phyloP scores from a whole-genome alignment of 2,113 vertebrate species.

The Tiliqua scincoides region DNA sequence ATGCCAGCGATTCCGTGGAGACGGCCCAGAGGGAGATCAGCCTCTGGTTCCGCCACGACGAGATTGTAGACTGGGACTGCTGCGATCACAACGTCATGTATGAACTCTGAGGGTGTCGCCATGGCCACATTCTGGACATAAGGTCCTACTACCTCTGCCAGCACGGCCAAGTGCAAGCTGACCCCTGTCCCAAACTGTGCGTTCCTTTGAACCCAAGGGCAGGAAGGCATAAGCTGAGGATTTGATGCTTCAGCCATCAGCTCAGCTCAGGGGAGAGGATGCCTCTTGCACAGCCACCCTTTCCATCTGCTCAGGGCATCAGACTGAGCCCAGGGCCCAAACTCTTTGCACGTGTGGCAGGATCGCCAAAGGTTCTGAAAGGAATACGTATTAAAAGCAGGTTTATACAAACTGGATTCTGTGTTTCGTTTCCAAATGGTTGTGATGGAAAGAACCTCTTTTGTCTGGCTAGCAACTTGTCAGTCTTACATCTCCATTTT shows the following conservation, averaged over 20 bases:
- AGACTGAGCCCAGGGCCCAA: constrained; percentile 10
- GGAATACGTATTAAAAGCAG: constrained; percentile 46
- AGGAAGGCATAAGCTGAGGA: too few species aligned
- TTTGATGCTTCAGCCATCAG: background rate
- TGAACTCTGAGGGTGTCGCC: constrained; percentile 68
- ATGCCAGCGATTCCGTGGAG: constrained; percentile 91
- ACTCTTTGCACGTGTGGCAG: background rate
- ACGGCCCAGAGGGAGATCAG: constrained; percentile 88
- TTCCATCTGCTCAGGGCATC: constrained; percentile 1
- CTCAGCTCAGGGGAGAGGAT: background rate
- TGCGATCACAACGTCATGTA: constrained; percentile 72
- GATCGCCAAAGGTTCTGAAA: background rate
- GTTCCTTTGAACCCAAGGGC: background rate
- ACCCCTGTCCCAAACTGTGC: background rate
- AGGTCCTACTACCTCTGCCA: constrained; percentile 46
- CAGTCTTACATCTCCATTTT: background rate
- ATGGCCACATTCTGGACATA: too few species aligned
- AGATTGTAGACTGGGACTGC: constrained; percentile 87
- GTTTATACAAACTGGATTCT: background rate
- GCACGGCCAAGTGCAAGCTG: background rate
- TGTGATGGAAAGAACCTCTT: too few species aligned
- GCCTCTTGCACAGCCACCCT: constrained; percentile 27
- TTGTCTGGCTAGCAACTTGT: too few species aligned
- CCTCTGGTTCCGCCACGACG: constrained; percentile 87
- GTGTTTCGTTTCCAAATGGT: background rate